Conservation (phyloP, 2,113 vertebrate species). For the Rhegmatorhina hoffmannsi region DNA sequence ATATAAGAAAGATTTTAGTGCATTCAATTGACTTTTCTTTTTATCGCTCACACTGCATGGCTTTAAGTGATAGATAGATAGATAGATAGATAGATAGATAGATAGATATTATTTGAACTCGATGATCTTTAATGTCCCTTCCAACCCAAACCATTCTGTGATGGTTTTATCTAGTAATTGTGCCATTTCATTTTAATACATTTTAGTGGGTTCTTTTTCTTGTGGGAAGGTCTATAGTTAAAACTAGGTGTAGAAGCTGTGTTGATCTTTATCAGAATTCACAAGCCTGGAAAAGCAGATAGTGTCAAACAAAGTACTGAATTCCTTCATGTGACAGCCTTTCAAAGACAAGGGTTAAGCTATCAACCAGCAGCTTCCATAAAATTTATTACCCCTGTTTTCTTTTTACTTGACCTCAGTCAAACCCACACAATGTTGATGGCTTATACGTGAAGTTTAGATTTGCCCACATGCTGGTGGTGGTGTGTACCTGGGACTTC, state of each 20-base stretch:
- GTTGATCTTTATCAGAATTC: not conserved
- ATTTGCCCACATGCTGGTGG: not conserved
- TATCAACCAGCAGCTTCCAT: not conserved
- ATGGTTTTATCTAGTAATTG: not conserved
- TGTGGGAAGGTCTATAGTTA: not conserved
- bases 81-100: too few relatives aligned
- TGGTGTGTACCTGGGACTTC: not conserved
- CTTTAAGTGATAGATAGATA: not conserved
- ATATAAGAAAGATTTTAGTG: not conserved
- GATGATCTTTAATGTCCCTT: not conserved
- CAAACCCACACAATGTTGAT: fast-evolving
- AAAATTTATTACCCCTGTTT: not conserved
- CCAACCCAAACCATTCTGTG: not conserved
- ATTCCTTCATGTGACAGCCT: not conserved
- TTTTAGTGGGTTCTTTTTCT: not conserved
- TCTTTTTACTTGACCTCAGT: not conserved
- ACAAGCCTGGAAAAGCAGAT: not conserved
- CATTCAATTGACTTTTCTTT: not conserved
- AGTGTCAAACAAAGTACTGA: not conserved
- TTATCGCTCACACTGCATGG: not conserved
- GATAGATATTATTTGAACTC: too few relatives aligned
- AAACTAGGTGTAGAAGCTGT: not conserved
- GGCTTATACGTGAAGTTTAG: not conserved
- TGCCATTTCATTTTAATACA: not conserved
- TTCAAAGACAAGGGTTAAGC: not conserved